Conservation (phyloP, 2,888 invertebrate genomes). For the Pterobdella sp. region DNA sequence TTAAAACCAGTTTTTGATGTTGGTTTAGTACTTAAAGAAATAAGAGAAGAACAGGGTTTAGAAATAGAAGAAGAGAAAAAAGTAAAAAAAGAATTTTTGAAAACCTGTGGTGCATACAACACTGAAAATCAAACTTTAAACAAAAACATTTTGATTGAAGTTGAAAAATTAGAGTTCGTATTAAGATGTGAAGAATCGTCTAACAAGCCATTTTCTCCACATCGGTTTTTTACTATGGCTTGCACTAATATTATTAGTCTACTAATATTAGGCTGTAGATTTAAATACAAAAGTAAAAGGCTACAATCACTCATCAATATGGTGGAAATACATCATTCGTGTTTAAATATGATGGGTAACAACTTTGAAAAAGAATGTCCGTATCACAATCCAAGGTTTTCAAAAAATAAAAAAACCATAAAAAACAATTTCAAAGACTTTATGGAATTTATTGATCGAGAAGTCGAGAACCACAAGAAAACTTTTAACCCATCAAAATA, state of each 20-base stretch:
- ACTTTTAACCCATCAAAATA: neutral
- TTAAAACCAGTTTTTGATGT: neutral
- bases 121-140: neutral
- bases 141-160: conserved; percentile 6
- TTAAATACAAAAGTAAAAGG: conserved; percentile 18
- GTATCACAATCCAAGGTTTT: neutral
- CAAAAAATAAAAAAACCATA: neutral
- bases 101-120: neutral
- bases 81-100: neutral
- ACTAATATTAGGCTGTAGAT: conserved; percentile 18
- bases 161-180: conserved; percentile 7
- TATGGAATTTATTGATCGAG: conserved; percentile 4
- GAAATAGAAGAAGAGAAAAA: neutral
- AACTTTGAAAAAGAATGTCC: neutral
- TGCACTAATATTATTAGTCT: conserved; percentile 16
- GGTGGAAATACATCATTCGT: neutral
- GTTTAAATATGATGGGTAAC: conserved; percentile 4
- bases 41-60: neutral
- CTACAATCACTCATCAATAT: conserved; percentile 3
- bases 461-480: conserved; percentile 16
- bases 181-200: conserved; percentile 11
- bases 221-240: conserved; percentile 4
- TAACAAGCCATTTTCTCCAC: neutral
- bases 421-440: neutral
- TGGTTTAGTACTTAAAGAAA: neutral